A percentile compares a stretch with the other conserved stretches of the same genome.
Evolutionary conservation across 2,113 vertebrate genomes (phyloP).

Genomic region (Hipposideros armiger): DNA sequence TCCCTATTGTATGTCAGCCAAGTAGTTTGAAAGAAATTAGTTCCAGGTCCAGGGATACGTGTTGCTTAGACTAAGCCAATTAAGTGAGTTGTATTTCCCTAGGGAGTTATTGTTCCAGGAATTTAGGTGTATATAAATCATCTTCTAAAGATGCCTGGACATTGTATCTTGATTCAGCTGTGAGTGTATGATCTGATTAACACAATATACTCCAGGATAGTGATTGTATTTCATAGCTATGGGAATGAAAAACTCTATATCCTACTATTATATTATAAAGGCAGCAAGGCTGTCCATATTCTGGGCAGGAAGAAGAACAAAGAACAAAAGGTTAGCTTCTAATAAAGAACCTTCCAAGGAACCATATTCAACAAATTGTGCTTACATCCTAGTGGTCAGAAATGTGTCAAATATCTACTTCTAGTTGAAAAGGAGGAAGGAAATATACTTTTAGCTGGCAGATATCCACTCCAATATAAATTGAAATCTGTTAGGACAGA

Average conservation of each 20-base stretch:
- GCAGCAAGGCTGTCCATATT: not conserved
- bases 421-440: not conserved
- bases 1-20: not conserved
- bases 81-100: not conserved
- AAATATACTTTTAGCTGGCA: not conserved
- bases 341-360: not conserved
- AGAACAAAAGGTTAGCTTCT: not conserved
- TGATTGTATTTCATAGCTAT: not conserved
- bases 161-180: not conserved
- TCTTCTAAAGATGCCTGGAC: not conserved
- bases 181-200: not conserved
- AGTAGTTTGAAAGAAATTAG: not conserved
- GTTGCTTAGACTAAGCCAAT: not conserved
- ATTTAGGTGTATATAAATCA: not conserved
- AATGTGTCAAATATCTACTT: not conserved
- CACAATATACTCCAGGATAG: not conserved
- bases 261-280: not conserved
- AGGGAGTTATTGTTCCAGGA: not conserved
- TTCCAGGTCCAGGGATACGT: not conserved
- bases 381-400: not conserved
- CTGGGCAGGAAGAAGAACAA: not conserved
- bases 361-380: not conserved
- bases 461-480: not conserved
- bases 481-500: not conserved
- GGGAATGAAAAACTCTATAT: not conserved